Conservation (phyloP, 37 sponge, comb jelly and placozoan species). For the Mnemiopsis leidyi region DNA sequence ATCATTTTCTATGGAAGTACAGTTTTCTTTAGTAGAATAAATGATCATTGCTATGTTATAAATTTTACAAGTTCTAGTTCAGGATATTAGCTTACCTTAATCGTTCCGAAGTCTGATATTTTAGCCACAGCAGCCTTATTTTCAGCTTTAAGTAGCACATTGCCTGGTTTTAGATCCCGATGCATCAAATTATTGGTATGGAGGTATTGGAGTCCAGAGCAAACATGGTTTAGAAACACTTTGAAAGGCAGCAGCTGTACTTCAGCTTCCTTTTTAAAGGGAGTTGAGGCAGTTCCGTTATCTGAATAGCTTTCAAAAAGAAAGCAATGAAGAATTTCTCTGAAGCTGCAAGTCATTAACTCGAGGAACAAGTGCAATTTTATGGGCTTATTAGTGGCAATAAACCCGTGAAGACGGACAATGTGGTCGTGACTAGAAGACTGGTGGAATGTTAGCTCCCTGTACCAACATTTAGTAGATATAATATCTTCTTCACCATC, state of each 20-base stretch:
- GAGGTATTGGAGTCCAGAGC: background rate
- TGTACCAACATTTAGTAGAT: background rate
- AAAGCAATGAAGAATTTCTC: background rate
- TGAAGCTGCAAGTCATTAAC: background rate
- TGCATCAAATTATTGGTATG: background rate
- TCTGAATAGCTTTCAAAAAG: background rate
- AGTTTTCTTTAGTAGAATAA: too few relatives aligned
- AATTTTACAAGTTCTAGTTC: too few relatives aligned
- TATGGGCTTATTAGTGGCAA: background rate
- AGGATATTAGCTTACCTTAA: background rate
- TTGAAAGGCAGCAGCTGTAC: background rate
- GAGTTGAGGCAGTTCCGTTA: background rate
- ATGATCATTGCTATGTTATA: too few relatives aligned
- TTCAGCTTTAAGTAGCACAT: background rate
- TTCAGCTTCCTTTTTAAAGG: background rate
- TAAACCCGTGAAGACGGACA: background rate
- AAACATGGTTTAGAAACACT: background rate
- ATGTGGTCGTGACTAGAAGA: background rate
- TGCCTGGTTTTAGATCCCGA: background rate
- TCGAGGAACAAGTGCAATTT: background rate
- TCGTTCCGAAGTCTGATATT: background rate
- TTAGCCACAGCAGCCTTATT: background rate
- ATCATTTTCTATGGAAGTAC: too few relatives aligned
- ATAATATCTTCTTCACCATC: background rate
- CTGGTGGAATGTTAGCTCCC: background rate